These are phyloP conservation scores for Scotopteryx bipunctaria DNA, from an alignment of 2,888 invertebrate species.

Conservation along the genomic window DNA sequence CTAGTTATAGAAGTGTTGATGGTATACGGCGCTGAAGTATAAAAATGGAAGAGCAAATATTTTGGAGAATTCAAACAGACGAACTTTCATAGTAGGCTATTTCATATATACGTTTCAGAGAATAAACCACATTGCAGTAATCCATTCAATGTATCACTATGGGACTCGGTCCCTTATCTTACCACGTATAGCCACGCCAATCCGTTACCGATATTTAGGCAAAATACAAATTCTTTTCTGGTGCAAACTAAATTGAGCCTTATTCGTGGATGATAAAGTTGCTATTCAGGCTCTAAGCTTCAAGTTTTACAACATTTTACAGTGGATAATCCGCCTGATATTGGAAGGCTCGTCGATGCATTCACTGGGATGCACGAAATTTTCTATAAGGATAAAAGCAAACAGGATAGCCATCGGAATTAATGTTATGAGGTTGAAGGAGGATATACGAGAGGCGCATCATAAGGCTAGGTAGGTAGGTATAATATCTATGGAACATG, in stretches of 20 bases:
- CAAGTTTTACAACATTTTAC: conserved; percentile 72
- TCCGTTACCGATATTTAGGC: conserved; percentile 81
- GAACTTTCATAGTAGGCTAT: conserved; percentile 4
- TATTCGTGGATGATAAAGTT: conserved; percentile 48
- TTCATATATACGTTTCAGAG: conserved; percentile 49
- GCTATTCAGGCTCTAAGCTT: conserved; percentile 43
- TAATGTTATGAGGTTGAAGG: conserved; percentile 61
- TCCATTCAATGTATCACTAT: conserved; percentile 79
- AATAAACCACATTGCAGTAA: conserved; percentile 65
- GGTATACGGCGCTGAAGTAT: too few relatives aligned
- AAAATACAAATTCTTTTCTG: conserved; percentile 70
- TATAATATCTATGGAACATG: neutral
- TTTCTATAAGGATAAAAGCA: conserved; percentile 83
- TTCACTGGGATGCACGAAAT: conserved; percentile 81
- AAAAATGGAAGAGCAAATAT: too few relatives aligned
- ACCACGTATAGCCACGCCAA: conserved; percentile 73
- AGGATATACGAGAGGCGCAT: conserved; percentile 18
- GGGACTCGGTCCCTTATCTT: conserved; percentile 69
- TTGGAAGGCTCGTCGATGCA: conserved; percentile 80
- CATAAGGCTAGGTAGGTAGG: conserved; percentile 7
- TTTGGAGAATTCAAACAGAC: too few relatives aligned
- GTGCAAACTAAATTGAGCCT: conserved; percentile 50
- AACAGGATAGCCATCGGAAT: conserved; percentile 79
- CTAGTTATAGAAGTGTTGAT: too few relatives aligned
- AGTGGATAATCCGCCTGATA: conserved; percentile 77